Base-by-base conservation (phyloP, 64 coral and sea anemone species). In the Pocillopora verrucosa region DNA sequence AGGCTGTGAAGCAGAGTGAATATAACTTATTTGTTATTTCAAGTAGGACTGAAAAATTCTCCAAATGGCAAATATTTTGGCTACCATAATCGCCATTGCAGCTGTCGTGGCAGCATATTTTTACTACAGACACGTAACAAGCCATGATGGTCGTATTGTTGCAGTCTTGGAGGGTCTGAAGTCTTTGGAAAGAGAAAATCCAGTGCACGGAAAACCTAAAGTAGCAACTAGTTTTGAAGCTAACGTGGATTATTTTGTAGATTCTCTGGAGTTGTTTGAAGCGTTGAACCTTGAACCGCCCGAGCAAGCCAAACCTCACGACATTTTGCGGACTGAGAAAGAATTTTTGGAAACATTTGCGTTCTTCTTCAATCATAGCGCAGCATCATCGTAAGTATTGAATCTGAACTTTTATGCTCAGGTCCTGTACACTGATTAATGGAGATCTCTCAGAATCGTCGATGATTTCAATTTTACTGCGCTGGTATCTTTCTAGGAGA, bases 271-370 rank as follows among this genome's bases (percentile, higher is more conserved):
- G 17, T 73, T 96, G 11, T 91, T 96, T 13, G 82, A 90, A 76
- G 74, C 82, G 11, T 78, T 96, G 57, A 72, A 72, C 3, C 80
- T 96, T 51, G 63, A 86, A 25, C 88, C 95, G 10, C 95, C 95
- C 13, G 64, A 77, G 3, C 87, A 88, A 79, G 92, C 92, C 11
- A 67, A 80, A 24, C 82, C 88, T 22, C 95, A 96, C 77, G 95
- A 96, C 26, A 73, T 93, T 24, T 87, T 96, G 51, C 78, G 89
- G 60, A 93, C 36, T 26, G 91, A 96, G 61, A 92, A 78, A 26
- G 83, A 92, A 74, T 72, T 96, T 68, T 76, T 89, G 76, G 95
- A 96, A 91, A 96, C 95, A 1, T 96, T 96, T 84, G 95, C 95
- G 16, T 96, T 93, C 81, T 96, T 96, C 64, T 96, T 93, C 51